These are phyloP conservation scores for Xiphophorus birchmanni DNA, from an alignment of 2,797 vertebrate species.

Conservation along the genomic window DNA sequence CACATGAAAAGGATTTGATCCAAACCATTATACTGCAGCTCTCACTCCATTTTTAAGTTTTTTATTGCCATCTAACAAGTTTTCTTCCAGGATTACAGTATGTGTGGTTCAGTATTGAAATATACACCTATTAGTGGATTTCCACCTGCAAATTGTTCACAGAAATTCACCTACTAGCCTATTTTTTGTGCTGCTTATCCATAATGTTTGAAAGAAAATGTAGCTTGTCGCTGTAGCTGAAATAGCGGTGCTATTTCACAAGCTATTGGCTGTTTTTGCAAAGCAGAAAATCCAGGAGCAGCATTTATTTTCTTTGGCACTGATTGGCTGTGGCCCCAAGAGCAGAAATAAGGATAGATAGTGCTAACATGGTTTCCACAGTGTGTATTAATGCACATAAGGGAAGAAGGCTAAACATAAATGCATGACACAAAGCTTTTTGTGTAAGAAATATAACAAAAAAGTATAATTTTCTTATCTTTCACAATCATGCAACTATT, in stretches of 20 bases:
- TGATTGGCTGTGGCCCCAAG: not conserved
- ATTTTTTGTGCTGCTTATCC: no score
- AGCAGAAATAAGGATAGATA: not conserved
- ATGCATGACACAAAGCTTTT: not conserved
- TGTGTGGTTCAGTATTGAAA: no score
- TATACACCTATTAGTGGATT: no score
- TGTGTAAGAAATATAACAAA: not conserved
- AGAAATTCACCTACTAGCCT: no score
- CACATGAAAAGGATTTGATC: not conserved
- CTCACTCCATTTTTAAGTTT: not conserved
- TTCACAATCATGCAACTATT: not conserved
- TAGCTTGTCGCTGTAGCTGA: no score
- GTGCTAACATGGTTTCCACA: no score
- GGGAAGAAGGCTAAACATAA: not conserved
- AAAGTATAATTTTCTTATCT: not conserved
- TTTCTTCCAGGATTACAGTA: no score
- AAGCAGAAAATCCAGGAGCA: not conserved
- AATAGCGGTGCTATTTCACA: no score
- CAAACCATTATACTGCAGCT: not conserved
- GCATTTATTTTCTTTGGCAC: not conserved
- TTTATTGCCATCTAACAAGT: not conserved
- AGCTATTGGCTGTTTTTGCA: not conserved
- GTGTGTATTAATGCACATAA: not conserved
- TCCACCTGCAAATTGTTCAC: no score
- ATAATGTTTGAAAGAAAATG: no score